Base-by-base conservation (phyloP, 2,888 invertebrate species). In the Leptopilina syphax region DNA sequence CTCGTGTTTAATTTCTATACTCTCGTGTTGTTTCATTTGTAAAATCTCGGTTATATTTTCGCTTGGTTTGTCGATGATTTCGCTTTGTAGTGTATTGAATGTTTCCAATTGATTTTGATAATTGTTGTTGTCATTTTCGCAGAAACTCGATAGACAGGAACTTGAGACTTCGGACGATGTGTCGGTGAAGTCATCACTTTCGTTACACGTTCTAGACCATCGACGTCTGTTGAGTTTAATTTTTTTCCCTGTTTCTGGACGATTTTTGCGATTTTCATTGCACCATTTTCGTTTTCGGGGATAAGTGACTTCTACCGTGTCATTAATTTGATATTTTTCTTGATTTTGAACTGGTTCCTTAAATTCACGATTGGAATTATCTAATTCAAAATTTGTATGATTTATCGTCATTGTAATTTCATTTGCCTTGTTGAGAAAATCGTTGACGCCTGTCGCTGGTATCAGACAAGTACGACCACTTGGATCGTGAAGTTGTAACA, bases 271-370 rank as follows among this genome's bases (percentile, higher is more conserved):
- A 34, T 34, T 60, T 34, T 57, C 18, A 57, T 41, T 27, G 6
- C 57, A 41, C 73, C 73, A 73, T 41, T 34, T 73, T 57, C 73
- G 57, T 73, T 57, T 73, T 2, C 73, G 73, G 0, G 27, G 34
- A n/a, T 57, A n/a, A 41, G 7, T 8, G 8, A 8, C 34, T 3
- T 24, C 54, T 5, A 27, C 13, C 1, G 7, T 24, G 13, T 13
- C 54, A 9, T 73, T 13, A 2, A n/a, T 73, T 34, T 1, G n/a
- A n/a, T 34, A 41, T 73, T 73, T 34, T 34, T 34, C 34, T 73
- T 1, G 1, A 57, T 73, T 73, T 54, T n/a, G 34, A n/a, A 24
- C 8, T n/a, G 73, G n/a, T 73, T 60, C 73, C 10, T 73, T 73
- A n/a, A 57, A 73, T 57, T 73, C 54, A 73, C 50, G 3, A 50